Base-by-base conservation (phyloP, 2,797 vertebrate genomes). In the Fundulus diaphanus region DNA sequence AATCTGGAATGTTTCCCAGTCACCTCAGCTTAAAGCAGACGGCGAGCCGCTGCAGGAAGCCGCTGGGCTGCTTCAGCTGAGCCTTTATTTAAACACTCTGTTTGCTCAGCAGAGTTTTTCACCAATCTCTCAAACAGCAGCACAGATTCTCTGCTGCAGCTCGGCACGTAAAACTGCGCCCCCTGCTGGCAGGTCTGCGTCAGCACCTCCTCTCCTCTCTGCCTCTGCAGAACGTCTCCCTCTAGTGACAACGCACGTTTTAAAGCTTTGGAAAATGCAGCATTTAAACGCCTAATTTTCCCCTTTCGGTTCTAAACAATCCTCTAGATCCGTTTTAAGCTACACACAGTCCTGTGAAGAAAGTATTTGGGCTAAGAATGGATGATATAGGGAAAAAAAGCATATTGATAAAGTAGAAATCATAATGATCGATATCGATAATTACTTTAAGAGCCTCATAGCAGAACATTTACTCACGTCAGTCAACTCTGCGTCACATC, bases 191-290 rank as follows among this genome's bases (percentile, higher is more conserved):
- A 59, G 29, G 29, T 7, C 29, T 57, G 54, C 2, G 0, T 57
- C 54, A 16, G 15, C 12, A 22, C 54, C 54, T 56, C 54, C 12
- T 7, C 42, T 44, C 42, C 12, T 7, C 42, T 44, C 0, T 0
- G 57, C 20, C 57, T 22, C 27, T 35, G 31, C 57, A 61, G 31
- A 61, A 35, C 5, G 1, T 11, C 81, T 52, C 51, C 76, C 72
- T 52, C 65, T 70, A 72, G 69, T 70, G 78, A 63, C 81, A 42
- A 7, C 18, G 24, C 3, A 31, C 0, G n/a, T 57, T 29, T 29
- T n/a, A 57, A 13, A 18, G 16, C 15, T 67, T 27, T 44, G 12
- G 12, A 7, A 33, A 59, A 33, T 18, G 15, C 31, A 16, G 56
- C 29, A 31, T 7, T 59, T 35, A 61, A 59, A 61, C 57, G 3